Evolutionary conservation across 2,888 invertebrate genomes (phyloP), one percentile per base, ranked within the genome.

Genomic region (Drosophila fulvimacula): DNA sequence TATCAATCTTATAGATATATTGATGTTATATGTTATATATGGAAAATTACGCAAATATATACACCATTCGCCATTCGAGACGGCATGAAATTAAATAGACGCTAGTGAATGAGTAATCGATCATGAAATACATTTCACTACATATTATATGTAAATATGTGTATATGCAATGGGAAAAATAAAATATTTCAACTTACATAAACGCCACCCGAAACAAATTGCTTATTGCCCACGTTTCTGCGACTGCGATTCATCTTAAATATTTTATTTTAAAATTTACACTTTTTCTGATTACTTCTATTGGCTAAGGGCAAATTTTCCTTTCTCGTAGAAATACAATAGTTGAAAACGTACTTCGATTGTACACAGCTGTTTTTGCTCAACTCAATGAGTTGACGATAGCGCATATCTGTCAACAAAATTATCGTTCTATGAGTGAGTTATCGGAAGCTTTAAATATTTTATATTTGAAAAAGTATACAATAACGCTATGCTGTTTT

Each of bases 211-310:
- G 84, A 48, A 5, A 88, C 85, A 55, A 89, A 89, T 7, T 39
- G 56, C 30, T 77, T 88, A 39, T 49, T 69, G 6, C 13, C 53
- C 34, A 57, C 53, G 30, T 21, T 44, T 13, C 81, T 72, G 15
- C 88, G 78, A n/a, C 69, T 44, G 38, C 88, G 83, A 74, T 84
- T 84, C 89, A 89, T 89, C 53, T 70, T 71, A 13, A 9, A 2
- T 0, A 30, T 15, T 10, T 65, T 17, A 11, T 13, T 2, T 11
- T n/a, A 9, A 11, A 48, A 24, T 48, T 24, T 10, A 6, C 15
- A 10, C 41, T 41, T 7, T 2, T 9, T 17, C 53, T 30, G n/a
- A 19, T 27, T 19, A 6, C 19, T 53, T 39, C 17, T 19, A n/a
- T 5, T 6, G 5, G 6, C 32, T 30, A 13, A 51, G 36, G 6